Base-by-base conservation (phyloP, 2,797 vertebrate species). In the Enteromius treurensis region DNA sequence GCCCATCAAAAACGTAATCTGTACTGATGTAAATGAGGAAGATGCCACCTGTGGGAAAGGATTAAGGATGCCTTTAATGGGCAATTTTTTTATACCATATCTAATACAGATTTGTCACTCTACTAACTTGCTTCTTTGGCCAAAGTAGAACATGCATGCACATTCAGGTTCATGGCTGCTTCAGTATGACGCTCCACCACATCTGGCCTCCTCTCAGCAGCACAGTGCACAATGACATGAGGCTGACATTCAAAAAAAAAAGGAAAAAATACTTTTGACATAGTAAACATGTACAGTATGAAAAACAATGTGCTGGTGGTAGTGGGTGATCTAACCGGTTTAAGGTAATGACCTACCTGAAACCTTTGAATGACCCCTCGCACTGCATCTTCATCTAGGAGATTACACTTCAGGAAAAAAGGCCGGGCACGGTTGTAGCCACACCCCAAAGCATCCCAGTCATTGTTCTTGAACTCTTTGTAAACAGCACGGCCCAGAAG, bases 1-100 rank as follows among this genome's bases (percentile, higher is more conserved):
- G 95, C 68, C 98, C 98, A 85, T 99, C 98, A 85, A 99, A 99
- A 29, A 99, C 97, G 19, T 99, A 99, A 91, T 99, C 97, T 5
- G 96, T 97, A 88, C 98, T 98, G 85, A 99, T 97, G 89, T 98
- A 99, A 89, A 99, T 92, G 73, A 99, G 90, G 90, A 97, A 95
- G 2, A 96, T 82, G 86, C 93, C 92, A 91, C 93, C 96, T 96
- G 69, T 53, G 77, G 26, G 7, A 37, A 71, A 69, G 14, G 15
- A 37, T 23, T 64, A 76, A 23, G 19, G 32, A 79, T 9, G 47
- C 70, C 11, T 51, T 65, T 37, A 62, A 32, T 32, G 9, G 10
- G 7, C 45, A 15, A 23, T 10, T 5, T 34, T 71, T 82, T 58
- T 71, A 79, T 49, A 83, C 26, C 23, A 11, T 6, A 70, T 34